Conservation (phyloP, 2,888 invertebrate genomes). For the Meliscaeva auricollis region DNA sequence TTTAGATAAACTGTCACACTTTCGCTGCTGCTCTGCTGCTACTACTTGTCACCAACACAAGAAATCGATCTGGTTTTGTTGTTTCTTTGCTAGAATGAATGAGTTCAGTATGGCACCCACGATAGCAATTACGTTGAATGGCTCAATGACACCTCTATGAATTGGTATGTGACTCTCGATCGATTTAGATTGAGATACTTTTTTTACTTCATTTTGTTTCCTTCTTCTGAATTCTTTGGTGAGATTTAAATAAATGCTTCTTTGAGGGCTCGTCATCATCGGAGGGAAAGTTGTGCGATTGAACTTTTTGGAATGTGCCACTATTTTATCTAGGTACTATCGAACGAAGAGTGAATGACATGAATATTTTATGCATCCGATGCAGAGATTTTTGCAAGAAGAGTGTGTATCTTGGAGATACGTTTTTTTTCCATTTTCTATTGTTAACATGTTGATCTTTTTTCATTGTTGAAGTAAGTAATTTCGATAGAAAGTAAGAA, state of each 20-base stretch:
- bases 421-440: constrained; percentile 11
- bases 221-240: not conserved
- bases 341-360: constrained; percentile 39
- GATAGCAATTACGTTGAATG: constrained; percentile 41
- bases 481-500: constrained; percentile 56
- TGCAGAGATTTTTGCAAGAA: constrained; percentile 58
- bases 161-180: constrained; percentile 41
- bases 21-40: constrained; percentile 53
- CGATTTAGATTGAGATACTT: constrained; percentile 30
- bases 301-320: constrained; percentile 34
- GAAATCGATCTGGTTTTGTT: constrained; percentile 27
- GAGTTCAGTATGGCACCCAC: constrained; percentile 68
- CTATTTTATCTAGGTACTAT: constrained; percentile 8
- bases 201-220: not conserved
- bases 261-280: constrained; percentile 31
- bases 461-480: not conserved
- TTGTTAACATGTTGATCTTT: not conserved
- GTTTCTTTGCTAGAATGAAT: constrained; percentile 34
- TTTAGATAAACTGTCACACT: constrained; percentile 70
- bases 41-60: constrained; percentile 38
- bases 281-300: constrained; percentile 59
- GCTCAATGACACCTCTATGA: constrained; percentile 31
- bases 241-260: constrained; percentile 42
- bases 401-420: constrained; percentile 21
- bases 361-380: constrained; percentile 68